Evolutionary conservation across 1,140 invertebrate genomes (phyloP).

Genomic region (Patella vulgata): DNA sequence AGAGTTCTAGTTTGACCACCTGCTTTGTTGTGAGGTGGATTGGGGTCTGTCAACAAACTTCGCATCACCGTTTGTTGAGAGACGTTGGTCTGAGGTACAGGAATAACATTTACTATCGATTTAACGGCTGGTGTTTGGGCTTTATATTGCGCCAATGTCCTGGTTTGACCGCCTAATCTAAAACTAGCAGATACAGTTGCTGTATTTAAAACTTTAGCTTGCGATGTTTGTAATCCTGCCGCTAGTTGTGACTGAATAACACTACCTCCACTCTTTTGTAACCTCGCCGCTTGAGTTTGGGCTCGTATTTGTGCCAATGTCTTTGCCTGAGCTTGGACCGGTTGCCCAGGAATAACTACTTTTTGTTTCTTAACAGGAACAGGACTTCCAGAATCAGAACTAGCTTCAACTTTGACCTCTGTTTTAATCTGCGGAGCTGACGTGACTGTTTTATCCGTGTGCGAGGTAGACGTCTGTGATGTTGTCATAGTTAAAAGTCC

Average conservation of each 20-base stretch:
- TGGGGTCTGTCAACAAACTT: conserved; percentile 21
- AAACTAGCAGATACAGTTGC: conserved; percentile 9
- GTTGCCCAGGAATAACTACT: conserved; percentile 14
- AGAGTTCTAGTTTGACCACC: conserved; percentile 52
- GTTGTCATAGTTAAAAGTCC: not conserved
- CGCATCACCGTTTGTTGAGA: conserved; percentile 22
- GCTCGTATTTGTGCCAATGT: conserved; percentile 56
- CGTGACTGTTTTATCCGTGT: conserved; percentile 14
- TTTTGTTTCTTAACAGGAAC: conserved; percentile 27
- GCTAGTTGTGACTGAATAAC: not conserved
- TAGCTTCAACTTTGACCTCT: conserved; percentile 8
- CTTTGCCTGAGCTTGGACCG: conserved; percentile 44
- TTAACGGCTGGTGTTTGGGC: conserved; percentile 56
- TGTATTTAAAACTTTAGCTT: conserved; percentile 3
- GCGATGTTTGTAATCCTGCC: not conserved
- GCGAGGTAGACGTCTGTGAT: conserved; percentile 2
- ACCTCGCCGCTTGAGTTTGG: conserved; percentile 43
- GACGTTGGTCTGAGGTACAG: not conserved
- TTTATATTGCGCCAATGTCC: conserved; percentile 63
- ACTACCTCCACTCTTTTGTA: conserved; percentile 23
- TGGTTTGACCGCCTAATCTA: conserved; percentile 38
- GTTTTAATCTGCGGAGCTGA: conserved; percentile 8
- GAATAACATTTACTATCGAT: conserved; percentile 7
- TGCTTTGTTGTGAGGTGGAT: not conserved
- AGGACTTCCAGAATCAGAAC: conserved; percentile 6